phyloP scores from a whole-genome alignment of 2,797 vertebrate genomes.

The Austrolebias charrua region DNA sequence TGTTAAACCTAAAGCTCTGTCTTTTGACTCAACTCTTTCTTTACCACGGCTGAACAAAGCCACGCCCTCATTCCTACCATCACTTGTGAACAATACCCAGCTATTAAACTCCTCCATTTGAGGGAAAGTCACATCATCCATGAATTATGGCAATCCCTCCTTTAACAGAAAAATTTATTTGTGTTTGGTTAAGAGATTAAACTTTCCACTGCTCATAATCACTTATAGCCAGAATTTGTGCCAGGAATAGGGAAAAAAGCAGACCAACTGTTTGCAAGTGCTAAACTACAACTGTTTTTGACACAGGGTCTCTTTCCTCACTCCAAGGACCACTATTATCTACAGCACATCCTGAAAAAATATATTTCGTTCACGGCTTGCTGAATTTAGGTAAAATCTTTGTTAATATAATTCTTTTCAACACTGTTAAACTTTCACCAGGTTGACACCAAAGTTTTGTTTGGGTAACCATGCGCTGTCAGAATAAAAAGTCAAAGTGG shows the following conservation, averaged over 20 bases:
- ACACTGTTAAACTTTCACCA: neutral
- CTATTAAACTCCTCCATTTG: too few relatives aligned
- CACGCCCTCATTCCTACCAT: too few relatives aligned
- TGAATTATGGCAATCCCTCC: neutral
- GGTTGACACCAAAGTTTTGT: neutral
- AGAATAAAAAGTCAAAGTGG: slow-evolving; percentile 33
- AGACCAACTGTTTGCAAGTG: neutral
- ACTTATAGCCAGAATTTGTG: neutral
- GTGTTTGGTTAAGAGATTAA: neutral
- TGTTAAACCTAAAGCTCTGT: too few relatives aligned
- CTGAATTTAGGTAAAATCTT: neutral
- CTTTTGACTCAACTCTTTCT: too few relatives aligned
- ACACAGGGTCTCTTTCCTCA: neutral
- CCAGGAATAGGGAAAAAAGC: neutral
- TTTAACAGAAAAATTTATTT: neutral
- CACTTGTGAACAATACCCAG: too few relatives aligned
- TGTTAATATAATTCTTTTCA: slow-evolving; percentile 1
- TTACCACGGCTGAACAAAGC: too few relatives aligned
- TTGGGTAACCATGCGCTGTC: slow-evolving; percentile 1
- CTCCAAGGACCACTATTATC: neutral
- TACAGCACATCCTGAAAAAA: neutral
- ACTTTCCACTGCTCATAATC: neutral
- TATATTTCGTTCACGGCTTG: too few relatives aligned
- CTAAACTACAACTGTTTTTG: neutral
- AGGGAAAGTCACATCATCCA: too few relatives aligned